Evolutionary conservation across 1,140 invertebrate species (phyloP).

Genomic region (Drosophila trapezifrons): DNA sequence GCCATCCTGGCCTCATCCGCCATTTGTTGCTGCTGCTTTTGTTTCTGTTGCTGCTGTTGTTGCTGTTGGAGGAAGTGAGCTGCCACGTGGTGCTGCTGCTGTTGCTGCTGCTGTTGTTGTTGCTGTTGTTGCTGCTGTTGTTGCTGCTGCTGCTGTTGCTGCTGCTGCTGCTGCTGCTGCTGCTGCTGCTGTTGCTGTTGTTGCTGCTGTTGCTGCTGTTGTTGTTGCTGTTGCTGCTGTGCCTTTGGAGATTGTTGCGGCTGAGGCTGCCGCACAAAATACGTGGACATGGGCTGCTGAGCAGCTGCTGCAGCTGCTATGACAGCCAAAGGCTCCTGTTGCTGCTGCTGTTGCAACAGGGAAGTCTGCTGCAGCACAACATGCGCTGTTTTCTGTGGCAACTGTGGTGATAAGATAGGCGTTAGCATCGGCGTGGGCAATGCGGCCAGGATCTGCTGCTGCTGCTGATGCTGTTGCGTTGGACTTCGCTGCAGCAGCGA

Average conservation of each 20-base stretch:
- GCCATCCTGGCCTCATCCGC: slow-evolving; percentile 71
- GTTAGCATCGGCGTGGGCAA: slow-evolving; percentile 70
- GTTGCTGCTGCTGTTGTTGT: slow-evolving; percentile 26
- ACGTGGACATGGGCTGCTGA: slow-evolving; percentile 52
- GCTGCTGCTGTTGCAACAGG: slow-evolving; percentile 41
- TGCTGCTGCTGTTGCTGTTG: too few species aligned
- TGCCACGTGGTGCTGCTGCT: slow-evolving; percentile 14
- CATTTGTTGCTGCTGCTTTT: slow-evolving; percentile 47
- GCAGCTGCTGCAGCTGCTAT: slow-evolving; percentile 63
- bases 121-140: slow-evolving; percentile 40
- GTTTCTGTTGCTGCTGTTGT: slow-evolving; percentile 21
- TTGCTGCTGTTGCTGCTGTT: slow-evolving; percentile 32
- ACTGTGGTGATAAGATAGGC: slow-evolving; percentile 61
- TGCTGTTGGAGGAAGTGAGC: slow-evolving; percentile 29
- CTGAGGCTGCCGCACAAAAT: slow-evolving; percentile 52
- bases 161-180: slow-evolving; percentile 47
- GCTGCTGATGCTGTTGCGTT: slow-evolving; percentile 52
- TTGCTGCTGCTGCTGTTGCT: slow-evolving; percentile 29
- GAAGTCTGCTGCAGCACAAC: slow-evolving; percentile 39
- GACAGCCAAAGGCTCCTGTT: slow-evolving; percentile 64
- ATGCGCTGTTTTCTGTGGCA: slow-evolving; percentile 21
- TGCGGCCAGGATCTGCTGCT: slow-evolving; percentile 66
- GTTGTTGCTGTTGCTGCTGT: slow-evolving; percentile 26
- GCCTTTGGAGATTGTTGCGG: slow-evolving; percentile 36
- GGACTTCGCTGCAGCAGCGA: slow-evolving; percentile 67